These are phyloP conservation scores for Cebidichthys violaceus DNA, from an alignment of 2,113 vertebrate species.

Conservation along the genomic window DNA sequence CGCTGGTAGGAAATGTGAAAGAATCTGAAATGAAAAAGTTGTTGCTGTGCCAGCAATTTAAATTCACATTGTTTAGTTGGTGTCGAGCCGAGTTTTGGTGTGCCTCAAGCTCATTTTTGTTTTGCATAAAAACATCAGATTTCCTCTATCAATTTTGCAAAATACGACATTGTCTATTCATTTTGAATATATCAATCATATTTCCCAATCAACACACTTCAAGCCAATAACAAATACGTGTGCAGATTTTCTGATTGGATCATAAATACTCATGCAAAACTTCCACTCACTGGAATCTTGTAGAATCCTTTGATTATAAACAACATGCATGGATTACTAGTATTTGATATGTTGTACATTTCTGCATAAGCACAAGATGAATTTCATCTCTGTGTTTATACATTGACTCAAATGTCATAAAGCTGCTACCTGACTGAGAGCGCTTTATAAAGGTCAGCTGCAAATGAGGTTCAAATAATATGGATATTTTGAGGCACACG, in stretches of 20 bases:
- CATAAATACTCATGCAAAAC: neutral
- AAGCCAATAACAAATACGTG: conserved; percentile 3
- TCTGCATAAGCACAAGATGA: neutral
- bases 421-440: conserved; percentile 20
- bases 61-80: conserved; percentile 9
- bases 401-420: conserved; percentile 35
- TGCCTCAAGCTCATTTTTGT: conserved; percentile 2
- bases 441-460: conserved; percentile 32
- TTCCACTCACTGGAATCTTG: neutral
- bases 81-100: conserved; percentile 10
- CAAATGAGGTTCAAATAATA: conserved; percentile 13
- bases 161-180: neutral
- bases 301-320: neutral
- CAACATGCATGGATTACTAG: neutral
- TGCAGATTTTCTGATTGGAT: conserved; percentile 18
- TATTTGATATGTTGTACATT: conserved; percentile 10
- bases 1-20: conserved; percentile 7
- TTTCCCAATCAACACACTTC: conserved; percentile 12
- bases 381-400: conserved; percentile 38
- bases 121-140: conserved; percentile 4
- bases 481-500: conserved; percentile 26
- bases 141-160: neutral
- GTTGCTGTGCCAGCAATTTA: conserved; percentile 10
- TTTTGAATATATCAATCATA: conserved; percentile 8
- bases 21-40: conserved; percentile 11